Base-by-base conservation (phyloP, 2,113 vertebrate genomes). In the Antigone vipio region DNA sequence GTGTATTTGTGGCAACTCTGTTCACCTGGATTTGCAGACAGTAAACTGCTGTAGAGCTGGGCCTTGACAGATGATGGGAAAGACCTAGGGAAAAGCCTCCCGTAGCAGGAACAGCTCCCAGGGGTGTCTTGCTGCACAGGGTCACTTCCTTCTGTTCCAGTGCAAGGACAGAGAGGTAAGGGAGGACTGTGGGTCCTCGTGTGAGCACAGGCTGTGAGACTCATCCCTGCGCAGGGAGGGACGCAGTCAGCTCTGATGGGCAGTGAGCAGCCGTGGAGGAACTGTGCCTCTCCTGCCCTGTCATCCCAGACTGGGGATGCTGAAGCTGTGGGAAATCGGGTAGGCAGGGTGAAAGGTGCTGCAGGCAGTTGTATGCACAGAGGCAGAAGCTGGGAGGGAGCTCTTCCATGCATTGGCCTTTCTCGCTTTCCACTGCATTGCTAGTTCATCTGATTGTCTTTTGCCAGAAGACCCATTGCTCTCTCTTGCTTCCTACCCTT, bases 391-490 rank as follows among this genome's bases (percentile, higher is more conserved):
- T 85, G 81, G 84, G 94, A 93, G 92, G 77, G 84, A 91, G 74
- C 74, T 95, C 42, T 62, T 78, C 84, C 95, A 96, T 92, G 66
- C 95, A 85, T 94, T 91, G 77, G 62, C 84, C 59, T 89, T 74
- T 79, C 89, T 88, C 0, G 38, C 94, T 96, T 95, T 71, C 64
- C 1, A 3, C 82, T 50, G 49, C 95, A 91, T 96, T 75, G 68
- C 92, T 59, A n/a, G 26, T 81, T 76, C 94, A 96, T 95, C 77
- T 9, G 8, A 64, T 71, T 75, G 83, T 56, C 63, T 93, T 77
- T 88, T 81, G 62, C 92, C 92, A 69, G 95, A 85, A 89, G 94
- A 85, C 24, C 74, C 97, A 96, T 96, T 8, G 42, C 94, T 87
- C 12, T 52, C 29, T 52, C 32, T 77, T 87, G 77, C 89, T 83